Conservation (phyloP, 2,113 vertebrate species). For the Oxyura jamaicensis region DNA sequence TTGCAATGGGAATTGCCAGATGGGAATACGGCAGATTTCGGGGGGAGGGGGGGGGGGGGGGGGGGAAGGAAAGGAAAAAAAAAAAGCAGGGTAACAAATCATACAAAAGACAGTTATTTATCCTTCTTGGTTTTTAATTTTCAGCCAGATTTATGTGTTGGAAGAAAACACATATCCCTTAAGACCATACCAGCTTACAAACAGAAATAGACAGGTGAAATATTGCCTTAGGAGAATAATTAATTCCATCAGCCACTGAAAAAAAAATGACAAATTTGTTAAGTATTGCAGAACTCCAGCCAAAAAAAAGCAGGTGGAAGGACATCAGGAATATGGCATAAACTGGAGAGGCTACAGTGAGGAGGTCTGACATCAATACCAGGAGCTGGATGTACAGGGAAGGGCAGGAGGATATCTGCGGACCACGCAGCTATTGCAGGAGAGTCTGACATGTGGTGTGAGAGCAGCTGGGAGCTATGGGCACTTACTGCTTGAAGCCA, state of each 20-base stretch:
- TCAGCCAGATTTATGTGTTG: neutral
- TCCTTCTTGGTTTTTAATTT: slow-evolving; percentile 6
- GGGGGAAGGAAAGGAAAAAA: neutral
- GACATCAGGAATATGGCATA: neutral
- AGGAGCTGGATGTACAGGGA: neutral
- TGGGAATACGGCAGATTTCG: neutral
- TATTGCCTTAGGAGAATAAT: neutral
- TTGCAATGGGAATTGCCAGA: no score
- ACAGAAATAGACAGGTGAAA: slow-evolving; percentile 26
- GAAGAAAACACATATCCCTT: neutral
- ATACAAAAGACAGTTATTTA: slow-evolving; percentile 20
- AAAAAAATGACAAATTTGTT: slow-evolving; percentile 2
- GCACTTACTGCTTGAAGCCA: neutral
- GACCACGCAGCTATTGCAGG: neutral
- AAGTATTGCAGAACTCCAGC: neutral
- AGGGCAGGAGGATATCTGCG: neutral
- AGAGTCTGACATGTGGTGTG: fast-evolving
- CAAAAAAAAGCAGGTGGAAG: neutral
- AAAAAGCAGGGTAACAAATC: neutral
- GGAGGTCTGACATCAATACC: neutral
- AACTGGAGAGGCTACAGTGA: neutral
- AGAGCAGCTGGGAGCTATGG: neutral
- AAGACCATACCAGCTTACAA: slow-evolving; percentile 1
- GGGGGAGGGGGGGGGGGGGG: no score
- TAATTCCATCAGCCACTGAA: slow-evolving; percentile 27